phyloP scores from a whole-genome alignment of 2,888 invertebrate genomes.

The Pomacea canaliculata region DNA sequence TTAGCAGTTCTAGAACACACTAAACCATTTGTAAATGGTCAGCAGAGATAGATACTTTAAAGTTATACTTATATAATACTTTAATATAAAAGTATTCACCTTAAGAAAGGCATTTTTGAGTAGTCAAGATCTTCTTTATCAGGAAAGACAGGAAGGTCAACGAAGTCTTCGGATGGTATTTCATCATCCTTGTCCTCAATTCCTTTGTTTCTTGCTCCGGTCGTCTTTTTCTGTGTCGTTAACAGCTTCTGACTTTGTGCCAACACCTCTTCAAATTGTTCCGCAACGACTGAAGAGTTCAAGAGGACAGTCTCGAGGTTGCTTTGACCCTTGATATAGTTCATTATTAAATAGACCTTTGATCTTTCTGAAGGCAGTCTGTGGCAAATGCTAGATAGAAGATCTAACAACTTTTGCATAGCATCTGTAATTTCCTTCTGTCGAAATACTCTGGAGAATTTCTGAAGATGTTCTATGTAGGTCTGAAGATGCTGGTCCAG shows the following conservation, averaged over 20 bases:
- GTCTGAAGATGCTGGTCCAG: conserved; percentile 24
- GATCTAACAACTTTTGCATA: neutral
- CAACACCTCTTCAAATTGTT: neutral
- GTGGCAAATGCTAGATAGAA: conserved; percentile 5
- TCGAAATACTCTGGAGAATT: neutral
- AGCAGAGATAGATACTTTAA: too few species aligned
- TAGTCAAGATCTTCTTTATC: neutral
- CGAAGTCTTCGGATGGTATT: neutral
- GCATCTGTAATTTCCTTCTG: neutral
- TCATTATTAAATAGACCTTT: neutral
- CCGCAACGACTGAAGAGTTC: neutral
- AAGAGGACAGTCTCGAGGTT: neutral
- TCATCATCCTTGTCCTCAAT: neutral
- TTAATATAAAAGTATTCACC: neutral
- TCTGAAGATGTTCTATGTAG: neutral
- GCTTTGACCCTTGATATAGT: neutral
- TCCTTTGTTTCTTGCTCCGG: too few species aligned
- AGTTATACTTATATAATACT: too few species aligned
- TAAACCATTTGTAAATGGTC: too few species aligned
- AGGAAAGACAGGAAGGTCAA: neutral
- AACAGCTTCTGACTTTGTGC: neutral
- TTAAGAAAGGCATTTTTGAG: neutral
- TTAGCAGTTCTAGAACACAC: too few species aligned
- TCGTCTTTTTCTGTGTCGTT: too few species aligned
- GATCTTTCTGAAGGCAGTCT: conserved; percentile 3